Conservation (phyloP, 2,113 vertebrate species). For the Crotalus viridis region DNA sequence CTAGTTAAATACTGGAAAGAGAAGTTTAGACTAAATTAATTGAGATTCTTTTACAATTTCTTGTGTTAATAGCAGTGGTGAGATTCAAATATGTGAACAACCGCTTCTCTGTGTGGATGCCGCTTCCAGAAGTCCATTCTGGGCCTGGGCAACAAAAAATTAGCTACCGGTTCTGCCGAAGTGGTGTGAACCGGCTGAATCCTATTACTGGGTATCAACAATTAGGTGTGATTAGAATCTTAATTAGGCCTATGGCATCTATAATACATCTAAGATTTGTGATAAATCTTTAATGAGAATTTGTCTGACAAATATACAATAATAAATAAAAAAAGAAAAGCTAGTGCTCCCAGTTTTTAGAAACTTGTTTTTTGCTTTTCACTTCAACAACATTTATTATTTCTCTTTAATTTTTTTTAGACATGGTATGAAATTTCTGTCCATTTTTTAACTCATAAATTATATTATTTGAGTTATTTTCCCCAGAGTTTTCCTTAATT, state of each 20-base stretch:
- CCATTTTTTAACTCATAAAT: background rate
- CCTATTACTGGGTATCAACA: background rate
- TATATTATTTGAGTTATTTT: background rate
- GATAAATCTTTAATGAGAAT: background rate
- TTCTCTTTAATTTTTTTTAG: background rate
- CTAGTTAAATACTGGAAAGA: background rate
- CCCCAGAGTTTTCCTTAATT: constrained; percentile 16
- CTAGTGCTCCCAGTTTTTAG: background rate
- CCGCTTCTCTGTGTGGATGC: too few species aligned
- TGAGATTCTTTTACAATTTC: background rate
- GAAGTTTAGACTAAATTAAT: background rate
- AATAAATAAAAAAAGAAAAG: background rate
- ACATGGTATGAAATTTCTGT: background rate
- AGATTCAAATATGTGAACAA: too few species aligned
- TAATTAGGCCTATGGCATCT: background rate
- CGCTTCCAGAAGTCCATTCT: too few species aligned
- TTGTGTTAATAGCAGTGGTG: background rate
- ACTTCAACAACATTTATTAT: background rate
- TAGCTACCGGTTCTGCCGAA: too few species aligned
- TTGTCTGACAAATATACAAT: background rate
- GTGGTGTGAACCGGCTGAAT: too few species aligned
- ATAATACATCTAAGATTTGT: background rate
- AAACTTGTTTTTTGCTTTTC: background rate
- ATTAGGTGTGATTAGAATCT: background rate
- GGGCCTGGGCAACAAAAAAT: too few species aligned